Conservation (phyloP, 2,888 invertebrate species). For the Ophion ellenae region DNA sequence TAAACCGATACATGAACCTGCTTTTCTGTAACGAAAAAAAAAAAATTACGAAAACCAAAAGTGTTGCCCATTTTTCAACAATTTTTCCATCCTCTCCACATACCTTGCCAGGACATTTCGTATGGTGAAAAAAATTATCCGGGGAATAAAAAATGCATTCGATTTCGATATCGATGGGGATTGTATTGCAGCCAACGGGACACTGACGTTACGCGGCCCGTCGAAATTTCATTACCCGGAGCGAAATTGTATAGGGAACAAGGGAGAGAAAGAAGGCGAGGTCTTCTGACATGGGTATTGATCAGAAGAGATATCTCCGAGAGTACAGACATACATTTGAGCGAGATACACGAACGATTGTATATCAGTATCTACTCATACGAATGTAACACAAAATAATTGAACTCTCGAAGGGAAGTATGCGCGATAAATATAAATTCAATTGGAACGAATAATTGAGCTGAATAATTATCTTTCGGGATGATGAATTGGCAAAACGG, state of each 20-base stretch:
- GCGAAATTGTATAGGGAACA: slow-evolving; percentile 38
- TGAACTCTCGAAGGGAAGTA: slow-evolving; percentile 25
- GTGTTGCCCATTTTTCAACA: too few relatives aligned
- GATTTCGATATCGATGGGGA: not conserved
- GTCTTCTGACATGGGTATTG: slow-evolving; percentile 33
- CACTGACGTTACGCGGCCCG: not conserved
- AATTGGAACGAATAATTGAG: slow-evolving; percentile 1
- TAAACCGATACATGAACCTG: slow-evolving; percentile 28
- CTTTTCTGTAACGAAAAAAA: not conserved
- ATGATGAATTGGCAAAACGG: slow-evolving; percentile 44
- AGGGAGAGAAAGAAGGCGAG: not conserved
- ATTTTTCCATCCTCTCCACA: too few relatives aligned
- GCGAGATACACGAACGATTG: not conserved
- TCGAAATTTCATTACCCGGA: not conserved
- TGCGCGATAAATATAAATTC: slow-evolving; percentile 48
- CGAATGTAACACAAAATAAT: slow-evolving; percentile 19
- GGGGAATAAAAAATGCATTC: too few relatives aligned
- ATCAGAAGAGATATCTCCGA: slow-evolving; percentile 30
- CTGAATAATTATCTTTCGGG: not conserved
- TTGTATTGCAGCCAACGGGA: not conserved
- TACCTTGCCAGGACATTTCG: too few relatives aligned
- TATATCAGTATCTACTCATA: not conserved
- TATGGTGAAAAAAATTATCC: too few relatives aligned
- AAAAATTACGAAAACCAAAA: not conserved
- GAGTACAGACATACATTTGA: slow-evolving; percentile 15